Evolutionary conservation across 2,113 vertebrate genomes (phyloP), one percentile per base, ranked within the genome.

Genomic region (Drymodes brunneopygia): DNA sequence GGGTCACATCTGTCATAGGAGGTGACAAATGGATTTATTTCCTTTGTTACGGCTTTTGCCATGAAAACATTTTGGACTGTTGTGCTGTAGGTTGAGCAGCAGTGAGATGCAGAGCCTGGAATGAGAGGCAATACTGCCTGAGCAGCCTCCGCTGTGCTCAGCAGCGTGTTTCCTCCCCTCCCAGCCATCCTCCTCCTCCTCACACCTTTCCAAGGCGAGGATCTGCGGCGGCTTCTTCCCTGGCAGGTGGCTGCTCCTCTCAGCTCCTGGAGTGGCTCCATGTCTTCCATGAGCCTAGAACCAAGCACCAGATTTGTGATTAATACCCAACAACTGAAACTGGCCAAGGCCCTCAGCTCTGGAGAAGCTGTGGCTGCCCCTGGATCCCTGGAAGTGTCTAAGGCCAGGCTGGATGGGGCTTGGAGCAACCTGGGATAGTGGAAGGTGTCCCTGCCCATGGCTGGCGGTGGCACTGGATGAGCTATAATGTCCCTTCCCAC

Each of bases 121-220:
- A 38, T 23, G 64, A 69, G 45, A 87, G 84, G 48, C 0, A 1
- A 27, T 54, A 16, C 53, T 2, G 3, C 22, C 65, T n/a, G 69
- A 81, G 69, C 33, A 13, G 62, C 22, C 40, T 48, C 35, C 0
- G 0, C 53, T 35, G 50, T 48, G 22, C 51, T 66, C 4, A 5
- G 82, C 29, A 51, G 56, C 13, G 8, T 0, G 0, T 35, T 51
- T 51, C 45, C 24, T 91, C 40, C 38, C 57, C 51, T 64, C 35
- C 25, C 53, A 38, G 44, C 66, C 48, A 22, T 54, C 44, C 54
- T 85, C 56, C 50, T 87, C 69, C 56, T 87, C 69, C 56, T 92
- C 24, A 0, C 1, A 2, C 33, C n/a, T 84, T 11, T 13, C 21
- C 24, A 20, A 21, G 70, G 2, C 0, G 3, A 78, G 22, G 44